Percentiles rank a stretch among this genome's conserved stretches.
phyloP scores from a whole-genome alignment of 2,797 vertebrate species.

The Malurus splendens region DNA sequence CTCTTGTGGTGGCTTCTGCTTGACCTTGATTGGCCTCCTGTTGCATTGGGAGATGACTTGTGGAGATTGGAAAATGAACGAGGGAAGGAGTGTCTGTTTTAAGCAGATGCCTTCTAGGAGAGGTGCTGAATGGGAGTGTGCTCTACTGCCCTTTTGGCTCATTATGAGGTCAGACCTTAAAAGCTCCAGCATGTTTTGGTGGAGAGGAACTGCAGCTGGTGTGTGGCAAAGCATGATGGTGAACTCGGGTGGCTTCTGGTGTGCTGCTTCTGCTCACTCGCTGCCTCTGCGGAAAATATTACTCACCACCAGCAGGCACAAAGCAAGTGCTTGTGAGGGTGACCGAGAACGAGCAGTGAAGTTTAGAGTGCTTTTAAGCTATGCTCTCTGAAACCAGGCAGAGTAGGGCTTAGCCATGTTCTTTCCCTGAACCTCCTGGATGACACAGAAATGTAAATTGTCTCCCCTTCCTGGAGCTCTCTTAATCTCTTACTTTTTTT shows the following conservation, averaged over 20 bases:
- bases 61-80: not conserved
- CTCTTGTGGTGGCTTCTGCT: not conserved
- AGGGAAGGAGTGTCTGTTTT: not conserved
- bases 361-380: not conserved
- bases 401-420: not conserved
- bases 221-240: not conserved
- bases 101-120: not conserved
- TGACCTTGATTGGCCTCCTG: not conserved
- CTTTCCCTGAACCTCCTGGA: not conserved
- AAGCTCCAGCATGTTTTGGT: not conserved
- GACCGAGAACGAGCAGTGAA: not conserved
- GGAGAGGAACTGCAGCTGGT: not conserved
- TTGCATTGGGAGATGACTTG: not conserved
- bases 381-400: not conserved
- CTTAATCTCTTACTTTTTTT: not conserved
- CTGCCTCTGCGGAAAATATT: not conserved
- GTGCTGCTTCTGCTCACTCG: not conserved
- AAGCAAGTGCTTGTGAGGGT: not conserved
- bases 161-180: not conserved
- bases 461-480: not conserved
- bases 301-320: not conserved
- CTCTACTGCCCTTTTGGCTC: not conserved
- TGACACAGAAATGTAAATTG: rapidly evolving
- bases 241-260: not conserved
- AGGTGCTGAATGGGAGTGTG: not conserved